phyloP scores from a whole-genome alignment of 2,888 invertebrate genomes.

The Megastigmus dorsalis region DNA sequence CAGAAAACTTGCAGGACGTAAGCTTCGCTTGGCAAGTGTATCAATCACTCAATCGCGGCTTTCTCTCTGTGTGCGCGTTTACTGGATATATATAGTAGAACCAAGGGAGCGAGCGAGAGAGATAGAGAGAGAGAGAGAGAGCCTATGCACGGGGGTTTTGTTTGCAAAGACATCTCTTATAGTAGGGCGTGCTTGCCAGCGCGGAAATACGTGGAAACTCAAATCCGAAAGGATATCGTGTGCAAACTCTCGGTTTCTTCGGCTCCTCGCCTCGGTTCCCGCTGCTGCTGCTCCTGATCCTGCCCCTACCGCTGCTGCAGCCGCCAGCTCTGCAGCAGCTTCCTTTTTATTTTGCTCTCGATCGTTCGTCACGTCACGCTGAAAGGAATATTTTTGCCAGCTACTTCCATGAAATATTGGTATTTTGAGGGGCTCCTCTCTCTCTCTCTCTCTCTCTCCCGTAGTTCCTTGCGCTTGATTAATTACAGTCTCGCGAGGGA shows the following conservation, averaged over 20 bases:
- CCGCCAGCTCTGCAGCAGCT: too few species aligned
- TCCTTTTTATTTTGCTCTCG: too few species aligned
- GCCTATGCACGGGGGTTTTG: conserved; percentile 55
- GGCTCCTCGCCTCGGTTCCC: not conserved
- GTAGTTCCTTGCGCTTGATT: too few species aligned
- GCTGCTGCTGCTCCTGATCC: too few species aligned
- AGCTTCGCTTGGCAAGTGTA: conserved; percentile 66
- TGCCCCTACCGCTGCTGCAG: too few species aligned
- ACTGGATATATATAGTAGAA: too few species aligned
- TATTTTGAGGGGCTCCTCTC: too few species aligned
- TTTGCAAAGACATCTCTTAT: conserved; percentile 62
- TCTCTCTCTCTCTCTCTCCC: too few species aligned
- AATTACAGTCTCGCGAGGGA: too few species aligned
- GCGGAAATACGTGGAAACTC: conserved; percentile 53
- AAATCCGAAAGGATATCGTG: conserved; percentile 30
- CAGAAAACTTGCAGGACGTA: conserved; percentile 67
- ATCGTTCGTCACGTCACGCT: conserved; percentile 49
- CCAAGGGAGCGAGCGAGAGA: too few species aligned
- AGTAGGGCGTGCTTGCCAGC: conserved; percentile 60
- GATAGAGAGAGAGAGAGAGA: too few species aligned
- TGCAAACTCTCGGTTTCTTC: not conserved
- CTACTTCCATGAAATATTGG: too few species aligned
- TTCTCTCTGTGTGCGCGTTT: not conserved
- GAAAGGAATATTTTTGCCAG: conserved; percentile 59
- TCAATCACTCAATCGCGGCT: conserved; percentile 66